Percentiles rank a stretch among this genome's conserved stretches.
phyloP scores from a whole-genome alignment of 35 echinoderm and acorn worm genomes.

The Holothuria glaberrima region DNA sequence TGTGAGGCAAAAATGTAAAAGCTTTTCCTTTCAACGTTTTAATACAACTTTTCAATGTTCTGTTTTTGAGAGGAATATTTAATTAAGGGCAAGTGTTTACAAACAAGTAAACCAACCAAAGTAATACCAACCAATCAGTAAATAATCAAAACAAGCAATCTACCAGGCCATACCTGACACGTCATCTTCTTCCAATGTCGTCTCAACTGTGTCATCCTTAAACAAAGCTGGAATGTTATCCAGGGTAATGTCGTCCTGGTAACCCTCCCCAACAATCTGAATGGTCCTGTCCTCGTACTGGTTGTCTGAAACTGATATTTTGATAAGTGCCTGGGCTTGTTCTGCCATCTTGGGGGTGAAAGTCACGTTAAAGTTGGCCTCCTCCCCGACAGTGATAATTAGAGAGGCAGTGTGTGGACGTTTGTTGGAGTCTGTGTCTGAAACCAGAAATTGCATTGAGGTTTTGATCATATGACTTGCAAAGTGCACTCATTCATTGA shows the following conservation, averaged over 20 bases:
- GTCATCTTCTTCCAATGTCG: conserved; percentile 74
- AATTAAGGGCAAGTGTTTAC: too few relatives aligned
- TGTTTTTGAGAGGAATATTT: too few relatives aligned
- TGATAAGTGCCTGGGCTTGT: conserved; percentile 68
- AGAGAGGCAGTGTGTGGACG: conserved; percentile 93
- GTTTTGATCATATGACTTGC: too few relatives aligned
- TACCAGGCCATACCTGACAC: conserved; percentile 68
- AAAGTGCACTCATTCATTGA: too few relatives aligned
- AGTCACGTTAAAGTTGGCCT: conserved; percentile 74
- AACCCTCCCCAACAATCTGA: conserved; percentile 95
- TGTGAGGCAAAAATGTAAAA: too few relatives aligned
- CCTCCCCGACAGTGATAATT: conserved; percentile 82
- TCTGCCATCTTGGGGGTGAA: conserved; percentile 63
- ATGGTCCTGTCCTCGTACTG: conserved; percentile 95
- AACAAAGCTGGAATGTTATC: conserved; percentile 91
- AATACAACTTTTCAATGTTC: too few relatives aligned
- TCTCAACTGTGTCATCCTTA: conserved; percentile 74
- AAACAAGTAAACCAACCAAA: too few relatives aligned
- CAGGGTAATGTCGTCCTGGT: conserved; percentile 96
- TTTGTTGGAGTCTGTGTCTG: conserved; percentile 62
- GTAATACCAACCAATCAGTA: too few relatives aligned
- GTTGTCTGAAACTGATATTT: conserved; percentile 85
- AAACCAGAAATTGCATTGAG: background rate
- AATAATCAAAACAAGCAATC: too few relatives aligned
- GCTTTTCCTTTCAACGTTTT: too few relatives aligned